Base-by-base conservation (phyloP, 1,140 invertebrate species). In the Glossosoma conforme region DNA sequence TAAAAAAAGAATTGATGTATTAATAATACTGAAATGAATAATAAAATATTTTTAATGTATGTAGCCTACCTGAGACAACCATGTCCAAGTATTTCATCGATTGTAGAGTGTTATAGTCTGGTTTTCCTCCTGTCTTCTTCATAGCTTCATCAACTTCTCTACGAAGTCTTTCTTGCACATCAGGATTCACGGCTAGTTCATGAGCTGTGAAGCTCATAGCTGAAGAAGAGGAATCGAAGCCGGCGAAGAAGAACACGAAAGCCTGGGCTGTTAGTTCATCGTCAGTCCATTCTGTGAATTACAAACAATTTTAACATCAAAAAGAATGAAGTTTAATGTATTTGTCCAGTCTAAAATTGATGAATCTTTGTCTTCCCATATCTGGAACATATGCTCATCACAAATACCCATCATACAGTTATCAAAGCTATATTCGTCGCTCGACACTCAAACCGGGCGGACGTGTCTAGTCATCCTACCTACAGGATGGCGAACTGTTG, bases 161-260 rank as follows among this genome's bases (percentile, higher is more conserved):
- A 19, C 74, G 70, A 2, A 82, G 56, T 59, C 69, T 73, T 1
- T 74, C 63, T 59, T 86, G 83, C 9, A 78, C 64, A 1, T 79
- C 73, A 1, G 70, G 73, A 60, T 83, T 64, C 14, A 64, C 60
- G 0, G 81, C 77, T 10, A 87, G 65, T 51, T 76, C 66, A 55
- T 80, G 79, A 2, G 76, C 46, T 0, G 72, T 64, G 50, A 70
- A 78, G 17, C 72, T 67, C 3, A 84, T 67, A 0, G 76, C 64
- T 1, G 71, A 74, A 0, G 80, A 74, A 0, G 80, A 80, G 0
- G 81, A 83, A 41, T 86, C 81, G 56, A 72, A 81, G 11, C 77
- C 77, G 37, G 77, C 81, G 4, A 80, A 56, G 37, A 82, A 74
- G 62, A 82, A 81, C 1, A 80, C 54, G 28, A 81, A 68, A 6